phyloP scores from a whole-genome alignment of 2,113 vertebrate species.

The Cettia cetti region DNA sequence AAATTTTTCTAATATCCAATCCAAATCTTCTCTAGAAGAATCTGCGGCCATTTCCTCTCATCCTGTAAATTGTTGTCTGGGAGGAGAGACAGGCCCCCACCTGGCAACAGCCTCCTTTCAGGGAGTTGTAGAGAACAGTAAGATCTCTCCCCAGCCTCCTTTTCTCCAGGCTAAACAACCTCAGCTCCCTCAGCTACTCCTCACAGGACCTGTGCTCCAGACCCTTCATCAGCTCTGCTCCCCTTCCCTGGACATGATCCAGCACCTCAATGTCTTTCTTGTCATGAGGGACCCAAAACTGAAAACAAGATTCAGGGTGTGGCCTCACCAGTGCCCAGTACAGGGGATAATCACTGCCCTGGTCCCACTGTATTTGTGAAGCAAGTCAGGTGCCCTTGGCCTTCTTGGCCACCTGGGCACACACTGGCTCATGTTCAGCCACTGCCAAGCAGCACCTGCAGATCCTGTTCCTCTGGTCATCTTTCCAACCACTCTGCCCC shows the following conservation, averaged over 20 bases:
- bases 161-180: not conserved
- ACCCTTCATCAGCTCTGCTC: not conserved
- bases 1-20: not conserved
- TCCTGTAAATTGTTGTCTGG: not conserved
- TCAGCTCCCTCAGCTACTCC: not conserved
- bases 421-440: not conserved
- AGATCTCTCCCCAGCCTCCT: not conserved
- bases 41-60: not conserved
- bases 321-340: not conserved
- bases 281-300: not conserved
- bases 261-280: not conserved
- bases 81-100: accelerated
- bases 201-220: not conserved
- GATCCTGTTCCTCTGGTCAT: not conserved
- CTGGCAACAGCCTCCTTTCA: not conserved
- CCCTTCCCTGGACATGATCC: not conserved
- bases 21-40: not conserved
- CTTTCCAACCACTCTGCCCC: not conserved
- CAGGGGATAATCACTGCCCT: not conserved
- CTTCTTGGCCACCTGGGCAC: not conserved
- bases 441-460: not conserved
- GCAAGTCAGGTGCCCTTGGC: not conserved
- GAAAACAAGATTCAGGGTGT: not conserved
- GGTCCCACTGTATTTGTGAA: not conserved
- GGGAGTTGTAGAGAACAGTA: accelerated